Conservation (phyloP, 2,113 vertebrate genomes). For the Gymnobelideus leadbeateri region DNA sequence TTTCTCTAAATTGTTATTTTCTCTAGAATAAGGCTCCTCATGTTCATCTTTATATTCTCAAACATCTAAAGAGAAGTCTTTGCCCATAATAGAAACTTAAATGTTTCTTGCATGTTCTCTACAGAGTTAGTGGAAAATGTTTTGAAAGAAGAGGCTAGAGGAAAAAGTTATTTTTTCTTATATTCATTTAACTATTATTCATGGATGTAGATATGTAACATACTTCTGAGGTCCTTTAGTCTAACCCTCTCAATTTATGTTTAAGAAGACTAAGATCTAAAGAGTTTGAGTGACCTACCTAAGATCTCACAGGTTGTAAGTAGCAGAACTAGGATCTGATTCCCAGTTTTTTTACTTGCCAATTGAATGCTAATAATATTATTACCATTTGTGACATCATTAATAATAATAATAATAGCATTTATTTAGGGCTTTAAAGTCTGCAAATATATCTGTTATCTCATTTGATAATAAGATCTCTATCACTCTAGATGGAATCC, state of each 20-base stretch:
- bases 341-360: not conserved
- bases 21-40: not conserved
- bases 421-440: not conserved
- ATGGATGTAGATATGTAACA: not conserved
- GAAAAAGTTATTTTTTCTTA: not conserved
- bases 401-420: not conserved
- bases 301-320: not conserved
- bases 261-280: not conserved
- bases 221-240: not conserved
- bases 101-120: not conserved
- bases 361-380: not conserved
- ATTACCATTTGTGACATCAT: not conserved
- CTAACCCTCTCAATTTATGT: not conserved
- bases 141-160: not conserved
- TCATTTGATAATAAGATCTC: not conserved
- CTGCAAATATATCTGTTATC: not conserved
- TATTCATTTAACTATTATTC: not conserved
- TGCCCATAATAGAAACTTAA: not conserved
- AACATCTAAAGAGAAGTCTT: not conserved
- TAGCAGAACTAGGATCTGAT: not conserved
- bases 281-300: not conserved
- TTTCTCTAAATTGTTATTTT: not conserved
- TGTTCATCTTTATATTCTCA: not conserved
- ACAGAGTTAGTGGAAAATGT: not conserved
- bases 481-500: not conserved